Evolutionary conservation across 2,797 vertebrate genomes (phyloP).

Genomic region (Notamacropus eugenii): DNA sequence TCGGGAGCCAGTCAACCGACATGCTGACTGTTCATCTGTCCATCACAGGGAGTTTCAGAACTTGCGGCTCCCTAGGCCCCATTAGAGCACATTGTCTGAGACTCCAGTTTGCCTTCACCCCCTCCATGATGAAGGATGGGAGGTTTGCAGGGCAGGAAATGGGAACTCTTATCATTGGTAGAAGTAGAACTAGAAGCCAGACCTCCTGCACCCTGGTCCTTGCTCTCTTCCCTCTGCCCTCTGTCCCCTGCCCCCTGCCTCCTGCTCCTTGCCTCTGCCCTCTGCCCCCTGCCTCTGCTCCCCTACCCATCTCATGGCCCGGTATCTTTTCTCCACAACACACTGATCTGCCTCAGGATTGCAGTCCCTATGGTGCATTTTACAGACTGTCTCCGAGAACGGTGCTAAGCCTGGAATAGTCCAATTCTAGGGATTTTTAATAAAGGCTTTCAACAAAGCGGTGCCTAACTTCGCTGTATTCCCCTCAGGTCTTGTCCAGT

Average conservation of each 20-base stretch:
- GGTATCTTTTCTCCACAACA: neutral
- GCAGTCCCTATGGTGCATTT: neutral
- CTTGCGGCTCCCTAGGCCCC: accelerated
- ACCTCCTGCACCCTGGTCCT: neutral
- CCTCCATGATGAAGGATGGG: neutral
- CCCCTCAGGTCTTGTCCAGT: neutral
- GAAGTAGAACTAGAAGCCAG: neutral
- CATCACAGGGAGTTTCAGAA: neutral
- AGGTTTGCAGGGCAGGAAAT: neutral
- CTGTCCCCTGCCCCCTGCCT: neutral
- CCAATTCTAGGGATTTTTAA: neutral
- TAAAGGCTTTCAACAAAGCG: neutral
- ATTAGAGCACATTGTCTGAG: neutral
- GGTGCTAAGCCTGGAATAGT: neutral
- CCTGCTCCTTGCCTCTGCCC: neutral
- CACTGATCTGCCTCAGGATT: neutral
- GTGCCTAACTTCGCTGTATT: neutral
- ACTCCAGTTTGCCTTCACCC: neutral
- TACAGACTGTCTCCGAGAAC: neutral
- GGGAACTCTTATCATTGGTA: neutral
- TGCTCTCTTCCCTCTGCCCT: too few relatives aligned
- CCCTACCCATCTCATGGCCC: neutral
- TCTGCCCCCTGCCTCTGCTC: too few relatives aligned
- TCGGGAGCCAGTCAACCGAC: neutral
- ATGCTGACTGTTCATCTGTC: neutral